Evolutionary conservation across 2,797 vertebrate species (phyloP), one percentile per base, ranked within the genome.

Genomic region (Adrianichthys oophorus): DNA sequence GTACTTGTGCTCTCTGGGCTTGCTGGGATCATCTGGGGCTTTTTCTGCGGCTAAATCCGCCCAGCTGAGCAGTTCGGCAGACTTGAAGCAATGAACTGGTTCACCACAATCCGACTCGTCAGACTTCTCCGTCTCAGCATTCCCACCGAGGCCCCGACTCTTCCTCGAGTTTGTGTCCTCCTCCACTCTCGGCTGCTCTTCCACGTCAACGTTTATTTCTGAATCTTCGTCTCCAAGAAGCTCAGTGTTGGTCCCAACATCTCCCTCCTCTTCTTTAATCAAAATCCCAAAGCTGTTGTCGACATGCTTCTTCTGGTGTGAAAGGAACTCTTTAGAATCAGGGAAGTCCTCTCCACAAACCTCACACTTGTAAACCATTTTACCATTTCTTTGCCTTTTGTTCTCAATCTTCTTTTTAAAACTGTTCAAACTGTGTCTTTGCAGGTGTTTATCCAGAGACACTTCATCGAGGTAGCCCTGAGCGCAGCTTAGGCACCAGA

Each of bases 401-500:
- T 45, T 70, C 58, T 79, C 78, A 4, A 46, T 13, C 6, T 17
- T 26, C 15, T 42, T 23, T 18, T 70, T 51, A 24, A 82, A 54
- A 4, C 53, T 57, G 57, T 40, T 83, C 17, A 53, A 15, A 37
- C 65, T 60, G 58, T 91, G 87, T 26, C 12, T 32, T 51, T 68
- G 77, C 53, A 90, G 62, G 72, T 91, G 90, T 65, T 47, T 49
- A 7, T 82, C 64, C 0, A 84, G 74, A 0, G 42, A 48, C 3
- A 0, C 51, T 14, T 87, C 77, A 16, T 80, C 40, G 41, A 6
- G 48, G 53, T 89, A 92, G 45, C 87, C 87, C 42, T 24, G 73
- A 46, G 68, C 37, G 15, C 89, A 92, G 46, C 62, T 68, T 4
- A 84, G 68, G 76, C 88, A 89, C 87, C 87, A 90, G 50, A 83